Base-by-base conservation (phyloP, 2,113 vertebrate genomes). In the Salminus brasiliensis region DNA sequence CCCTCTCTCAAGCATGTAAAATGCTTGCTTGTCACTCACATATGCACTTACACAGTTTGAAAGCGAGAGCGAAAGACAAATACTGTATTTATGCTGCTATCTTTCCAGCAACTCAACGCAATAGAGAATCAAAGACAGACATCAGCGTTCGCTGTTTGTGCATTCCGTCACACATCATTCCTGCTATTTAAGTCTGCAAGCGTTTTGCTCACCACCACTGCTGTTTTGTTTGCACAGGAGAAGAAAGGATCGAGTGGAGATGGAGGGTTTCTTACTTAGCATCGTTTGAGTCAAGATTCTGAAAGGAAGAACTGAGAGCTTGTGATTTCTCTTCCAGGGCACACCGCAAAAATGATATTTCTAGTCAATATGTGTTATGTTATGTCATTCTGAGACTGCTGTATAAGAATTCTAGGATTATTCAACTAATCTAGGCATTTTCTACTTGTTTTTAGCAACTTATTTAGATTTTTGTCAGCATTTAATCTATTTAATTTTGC, bases 261-360 rank as follows among this genome's bases (percentile, higher is more conserved):
- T 43, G 47, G 47, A 41, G 43, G 9, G 23, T 23, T 68, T 36
- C 66, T n/a, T 36, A 43, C 13, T 41, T 34, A 30, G 32, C 25
- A 57, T 47, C 21, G 32, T 49, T 55, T 45, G 70, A 59, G 79
- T 63, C 65, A 69, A 45, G 36, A 23, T 29, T 76, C 57, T 69
- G 34, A 76, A 53, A 69, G 16, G 43, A 15, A n/a, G 30, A 43
- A 60, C 10, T n/a, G 8, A 60, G 52, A 39, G 29, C 16, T 55
- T 21, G n/a, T 69, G n/a, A 69, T 83, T 83, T 79, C 39, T 47
- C 53, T 55, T 78, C 25, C 21, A 36, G 45, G 72, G 75, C 34
- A 81, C 70, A 78, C 32, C n/a, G n/a, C n/a, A n/a, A n/a, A n/a
- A n/a, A n/a, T n/a, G n/a, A n/a, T n/a, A n/a, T n/a, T n/a, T n/a